Conservation (phyloP, 2,888 invertebrate species). For the Ophion slaviceki region DNA sequence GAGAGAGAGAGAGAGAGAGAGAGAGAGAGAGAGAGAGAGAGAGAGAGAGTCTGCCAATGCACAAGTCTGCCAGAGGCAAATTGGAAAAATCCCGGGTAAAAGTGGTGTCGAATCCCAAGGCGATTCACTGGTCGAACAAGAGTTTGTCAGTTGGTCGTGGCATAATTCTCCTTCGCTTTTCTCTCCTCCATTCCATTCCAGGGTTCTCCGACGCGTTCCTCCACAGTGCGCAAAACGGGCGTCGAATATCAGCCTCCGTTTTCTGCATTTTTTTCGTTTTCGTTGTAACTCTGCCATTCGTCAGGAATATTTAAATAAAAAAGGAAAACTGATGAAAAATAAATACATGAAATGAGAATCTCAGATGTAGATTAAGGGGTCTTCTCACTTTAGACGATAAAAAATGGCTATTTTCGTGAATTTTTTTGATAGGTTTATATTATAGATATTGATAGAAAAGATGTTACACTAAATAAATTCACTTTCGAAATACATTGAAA, state of each 20-base stretch:
- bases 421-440: too few species aligned
- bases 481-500: too few species aligned
- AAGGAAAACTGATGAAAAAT: neutral
- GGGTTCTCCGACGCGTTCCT: conserved; percentile 16
- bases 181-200: neutral
- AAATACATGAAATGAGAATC: conserved; percentile 31
- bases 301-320: neutral
- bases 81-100: conserved; percentile 63
- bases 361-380: conserved; percentile 45
- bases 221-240: neutral
- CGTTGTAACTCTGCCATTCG: neutral
- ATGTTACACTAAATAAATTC: too few species aligned
- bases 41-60: conserved; percentile 1
- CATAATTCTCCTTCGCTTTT: conserved; percentile 42
- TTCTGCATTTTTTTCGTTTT: conserved; percentile 38
- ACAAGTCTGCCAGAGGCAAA: conserved; percentile 44
- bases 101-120: conserved; percentile 50
- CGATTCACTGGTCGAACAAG: conserved; percentile 55
- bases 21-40: neutral
- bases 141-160: conserved; percentile 59
- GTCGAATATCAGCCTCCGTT: conserved; percentile 1
- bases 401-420: too few species aligned
- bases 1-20: neutral
- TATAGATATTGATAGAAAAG: too few species aligned
- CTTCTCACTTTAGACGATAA: neutral